Base-by-base conservation (phyloP, 1,140 invertebrate genomes). In the Dinothrombium tinctorium region DNA sequence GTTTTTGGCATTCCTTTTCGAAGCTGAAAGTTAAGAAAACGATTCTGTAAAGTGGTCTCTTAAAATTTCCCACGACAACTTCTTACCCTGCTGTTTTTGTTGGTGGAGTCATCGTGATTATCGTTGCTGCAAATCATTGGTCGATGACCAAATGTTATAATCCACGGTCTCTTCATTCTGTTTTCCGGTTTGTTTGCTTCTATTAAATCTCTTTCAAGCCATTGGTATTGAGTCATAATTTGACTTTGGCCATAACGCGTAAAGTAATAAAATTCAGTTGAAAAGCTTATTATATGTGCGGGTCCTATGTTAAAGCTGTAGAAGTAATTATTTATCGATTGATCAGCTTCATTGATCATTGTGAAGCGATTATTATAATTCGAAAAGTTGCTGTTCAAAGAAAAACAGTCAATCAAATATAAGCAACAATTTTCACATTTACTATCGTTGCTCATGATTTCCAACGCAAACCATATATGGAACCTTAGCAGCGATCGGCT, bases 101-200 rank as follows among this genome's bases (percentile, higher is more conserved):
- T n/a, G n/a, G n/a, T 19, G 14, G 89, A 95, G 57, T 94, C 87
- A 53, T 84, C 76, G 55, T 61, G 55, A 56, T 90, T 75, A 47
- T 63, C 62, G 56, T 89, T 83, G 45, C 81, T 86, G 57, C 89
- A 95, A 56, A 95, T 95, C 86, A 96, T 92, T 1, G 90, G 89
- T 15, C 86, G 64, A 58, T 96, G 89, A n/a, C 83, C 87, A 58
- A 74, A 80, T 4, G 80, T 71, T 29, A 96, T 71, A 43, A 96
- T 84, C 90, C 90, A 96, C 0, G 89, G 87, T 22, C 69, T 65
- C 45, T 67, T 58, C 19, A 54, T 53, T 53, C 80, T 67, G 48
- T 71, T 70, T 41, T 65, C 58, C 26, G 67, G 60, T 41, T 53
- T 52, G 40, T 60, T 68, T 4, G 69, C 69, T 50, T 59, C 54